Evolutionary conservation across 2,888 invertebrate species (phyloP), one percentile per base, ranked within the genome.

Genomic region (Macrosoma leucophasiata): DNA sequence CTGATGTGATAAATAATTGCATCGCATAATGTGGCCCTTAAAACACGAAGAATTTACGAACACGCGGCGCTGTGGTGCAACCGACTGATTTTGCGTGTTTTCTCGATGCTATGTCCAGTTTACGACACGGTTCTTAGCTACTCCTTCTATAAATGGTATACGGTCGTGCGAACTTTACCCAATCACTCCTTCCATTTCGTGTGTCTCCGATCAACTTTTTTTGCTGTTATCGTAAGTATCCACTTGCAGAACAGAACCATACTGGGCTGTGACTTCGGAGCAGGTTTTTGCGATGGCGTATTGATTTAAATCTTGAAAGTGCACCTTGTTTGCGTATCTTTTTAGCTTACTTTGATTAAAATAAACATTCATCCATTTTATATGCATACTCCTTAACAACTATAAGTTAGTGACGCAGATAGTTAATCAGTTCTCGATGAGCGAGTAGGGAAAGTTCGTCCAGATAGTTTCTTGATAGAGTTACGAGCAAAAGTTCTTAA

Each of bases 191-290:
- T 66, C 56, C 58, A 60, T 72, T 79, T 77, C 69, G 76, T 69
- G 67, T 67, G 64, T 52, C 56, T 58, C 52, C 53, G 71, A 72
- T 73, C 74, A 72, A 72, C 64, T 81, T 78, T 78, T 81, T 78
- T 62, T 62, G 49, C 57, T 62, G 59, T 59, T 66, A 72, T 67
- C 58, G 68, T 68, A 71, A 70, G 72, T 70, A 62, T 63, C 58
- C 59, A 70, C 63, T 67, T 68, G 68, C 70, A 68, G 63, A 70
- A 71, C 68, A 64, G 58, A 66, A 62, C 76, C 70, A 37, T 73
- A 70, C 43, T 76, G 62, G 76, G 78, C 39, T 48, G 52, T 44
- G 50, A 52, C 47, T 59, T 52, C 47, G 46, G 45, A 59, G 60
- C 78, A 50, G 69, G 79, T 78, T 81, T 74, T 71, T 69, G 62